Evolutionary conservation across 2,888 invertebrate species (phyloP).

Genomic region (Dryomyza anilis): DNA sequence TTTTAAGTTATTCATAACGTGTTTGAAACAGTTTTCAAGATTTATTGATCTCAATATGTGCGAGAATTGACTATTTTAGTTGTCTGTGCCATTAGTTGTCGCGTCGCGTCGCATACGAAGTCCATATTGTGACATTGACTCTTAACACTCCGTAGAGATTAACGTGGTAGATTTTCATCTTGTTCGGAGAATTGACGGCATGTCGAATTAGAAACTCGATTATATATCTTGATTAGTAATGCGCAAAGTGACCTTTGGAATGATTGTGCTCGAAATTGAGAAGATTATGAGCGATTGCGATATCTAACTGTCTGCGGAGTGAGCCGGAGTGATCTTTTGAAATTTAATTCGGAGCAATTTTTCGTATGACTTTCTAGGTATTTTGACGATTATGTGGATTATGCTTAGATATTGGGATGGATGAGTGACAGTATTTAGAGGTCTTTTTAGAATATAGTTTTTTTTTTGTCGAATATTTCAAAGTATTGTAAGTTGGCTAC

Average conservation of each 20-base stretch:
- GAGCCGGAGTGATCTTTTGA: not conserved
- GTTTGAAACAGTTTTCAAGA: too few species aligned
- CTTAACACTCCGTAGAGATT: not conserved
- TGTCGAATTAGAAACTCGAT: constrained; percentile 1
- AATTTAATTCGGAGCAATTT: not conserved
- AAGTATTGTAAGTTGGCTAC: too few species aligned
- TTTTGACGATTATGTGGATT: too few species aligned
- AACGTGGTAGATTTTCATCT: constrained; percentile 7
- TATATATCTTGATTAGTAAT: constrained; percentile 5
- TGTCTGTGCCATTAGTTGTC: too few species aligned
- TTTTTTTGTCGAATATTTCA: too few species aligned
- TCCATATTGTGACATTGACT: not conserved
- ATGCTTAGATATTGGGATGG: too few species aligned
- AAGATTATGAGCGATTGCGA: constrained; percentile 1
- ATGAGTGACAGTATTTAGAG: too few species aligned
- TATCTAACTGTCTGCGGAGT: not conserved
- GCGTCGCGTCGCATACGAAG: too few species aligned
- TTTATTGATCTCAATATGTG: too few species aligned
- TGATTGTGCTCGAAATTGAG: not conserved
- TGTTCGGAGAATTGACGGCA: constrained; percentile 3
- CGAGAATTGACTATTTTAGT: too few species aligned
- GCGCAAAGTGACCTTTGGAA: constrained; percentile 20
- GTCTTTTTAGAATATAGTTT: too few species aligned
- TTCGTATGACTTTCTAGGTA: not conserved
- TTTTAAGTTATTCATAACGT: too few species aligned